Conservation (phyloP, 2,797 vertebrate species). For the Lutjanus argentimaculatus region DNA sequence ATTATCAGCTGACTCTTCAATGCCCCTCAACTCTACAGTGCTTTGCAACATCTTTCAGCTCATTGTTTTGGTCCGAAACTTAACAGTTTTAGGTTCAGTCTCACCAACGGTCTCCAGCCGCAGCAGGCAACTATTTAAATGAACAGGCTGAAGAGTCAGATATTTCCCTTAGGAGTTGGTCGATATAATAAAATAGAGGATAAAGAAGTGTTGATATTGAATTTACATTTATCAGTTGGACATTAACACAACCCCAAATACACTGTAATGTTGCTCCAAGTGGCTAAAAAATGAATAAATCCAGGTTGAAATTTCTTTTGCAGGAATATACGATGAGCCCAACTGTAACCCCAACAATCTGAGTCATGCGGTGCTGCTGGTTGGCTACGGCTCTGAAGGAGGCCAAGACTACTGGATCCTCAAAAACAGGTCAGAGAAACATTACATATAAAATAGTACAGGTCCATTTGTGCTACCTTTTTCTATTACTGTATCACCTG, state of each 20-base stretch:
- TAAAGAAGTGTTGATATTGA: background rate
- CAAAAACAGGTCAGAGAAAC: conserved; percentile 82
- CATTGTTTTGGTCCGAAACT: background rate
- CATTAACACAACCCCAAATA: background rate
- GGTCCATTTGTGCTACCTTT: background rate
- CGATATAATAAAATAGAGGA: background rate
- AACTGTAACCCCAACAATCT: conserved; percentile 82
- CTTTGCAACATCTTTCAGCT: background rate
- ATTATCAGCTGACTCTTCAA: background rate
- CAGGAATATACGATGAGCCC: conserved; percentile 86
- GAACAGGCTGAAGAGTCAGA: background rate
- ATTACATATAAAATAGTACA: background rate
- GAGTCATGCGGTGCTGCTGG: conserved; percentile 86
- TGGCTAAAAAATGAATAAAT: background rate
- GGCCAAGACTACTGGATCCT: conserved; percentile 87
- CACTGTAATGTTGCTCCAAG: background rate
- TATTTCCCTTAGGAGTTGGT: background rate
- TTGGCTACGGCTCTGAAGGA: conserved; percentile 85
- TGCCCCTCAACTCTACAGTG: background rate
- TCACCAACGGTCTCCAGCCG: background rate
- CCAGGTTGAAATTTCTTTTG: conserved; percentile 6
- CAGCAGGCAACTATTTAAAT: background rate
- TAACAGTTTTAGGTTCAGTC: background rate
- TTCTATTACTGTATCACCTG: background rate
- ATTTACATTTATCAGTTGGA: background rate